phyloP scores from a whole-genome alignment of 2,797 vertebrate genomes.

The Saxicola maurus region DNA sequence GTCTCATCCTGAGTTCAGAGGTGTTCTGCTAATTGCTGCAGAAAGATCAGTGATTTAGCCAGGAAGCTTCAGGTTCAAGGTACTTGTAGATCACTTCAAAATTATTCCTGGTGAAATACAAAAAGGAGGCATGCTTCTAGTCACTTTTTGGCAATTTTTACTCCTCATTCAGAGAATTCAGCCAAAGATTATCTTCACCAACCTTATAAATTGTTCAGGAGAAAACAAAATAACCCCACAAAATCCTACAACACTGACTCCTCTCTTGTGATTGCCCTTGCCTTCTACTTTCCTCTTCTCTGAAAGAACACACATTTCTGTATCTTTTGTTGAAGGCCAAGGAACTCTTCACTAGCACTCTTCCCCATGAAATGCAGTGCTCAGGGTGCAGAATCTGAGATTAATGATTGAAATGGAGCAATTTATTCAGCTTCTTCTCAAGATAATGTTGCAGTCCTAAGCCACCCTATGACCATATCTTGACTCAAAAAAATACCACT shows the following conservation, averaged over 20 bases:
- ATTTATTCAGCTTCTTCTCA: not conserved
- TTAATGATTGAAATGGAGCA: not conserved
- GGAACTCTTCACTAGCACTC: not conserved
- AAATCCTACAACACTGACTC: rapidly evolving
- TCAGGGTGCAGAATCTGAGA: not conserved
- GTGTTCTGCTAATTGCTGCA: not conserved
- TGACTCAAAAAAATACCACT: not conserved
- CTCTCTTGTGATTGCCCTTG: not conserved
- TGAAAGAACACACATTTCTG: not conserved
- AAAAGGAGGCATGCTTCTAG: not conserved
- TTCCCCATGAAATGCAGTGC: not conserved
- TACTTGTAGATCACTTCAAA: not conserved
- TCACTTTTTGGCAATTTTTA: not conserved
- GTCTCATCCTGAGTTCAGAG: not conserved
- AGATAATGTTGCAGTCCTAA: not conserved
- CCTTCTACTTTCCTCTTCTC: not conserved
- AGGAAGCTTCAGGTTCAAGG: not conserved
- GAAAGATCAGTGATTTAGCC: not conserved
- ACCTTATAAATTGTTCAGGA: not conserved
- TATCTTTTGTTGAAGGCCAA: not conserved
- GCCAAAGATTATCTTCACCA: not conserved
- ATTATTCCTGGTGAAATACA: not conserved
- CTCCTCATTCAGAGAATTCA: not conserved
- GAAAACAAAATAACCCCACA: not conserved
- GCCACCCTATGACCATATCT: not conserved